Evolutionary conservation across 2,797 vertebrate species (phyloP).

Genomic region (Perodicticus potto): DNA sequence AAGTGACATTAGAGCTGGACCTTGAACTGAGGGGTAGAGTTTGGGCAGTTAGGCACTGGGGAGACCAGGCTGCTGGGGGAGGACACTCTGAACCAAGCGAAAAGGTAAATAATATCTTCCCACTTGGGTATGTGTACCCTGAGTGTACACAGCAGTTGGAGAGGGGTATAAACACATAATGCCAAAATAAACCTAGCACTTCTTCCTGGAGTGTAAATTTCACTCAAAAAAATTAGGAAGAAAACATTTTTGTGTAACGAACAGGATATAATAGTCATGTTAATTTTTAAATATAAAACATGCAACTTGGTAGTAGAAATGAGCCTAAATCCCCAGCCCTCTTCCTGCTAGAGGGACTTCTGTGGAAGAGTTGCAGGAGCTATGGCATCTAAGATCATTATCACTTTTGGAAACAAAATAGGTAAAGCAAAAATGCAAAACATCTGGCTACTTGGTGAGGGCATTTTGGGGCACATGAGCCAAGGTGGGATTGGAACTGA

Average conservation of each 20-base stretch:
- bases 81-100: neutral
- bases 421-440: neutral
- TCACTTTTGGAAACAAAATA: neutral
- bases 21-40: neutral
- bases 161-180: neutral
- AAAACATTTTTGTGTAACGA: neutral
- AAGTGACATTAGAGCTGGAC: neutral
- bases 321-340: neutral
- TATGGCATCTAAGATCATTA: neutral
- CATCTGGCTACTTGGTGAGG: neutral
- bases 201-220: neutral
- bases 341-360: neutral
- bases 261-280: neutral
- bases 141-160: neutral
- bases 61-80: neutral
- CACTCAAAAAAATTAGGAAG: neutral
- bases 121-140: neutral
- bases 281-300: constrained; percentile 29
- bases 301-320: constrained; percentile 14
- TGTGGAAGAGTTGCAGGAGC: neutral
- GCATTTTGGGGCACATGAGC: neutral
- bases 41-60: neutral
- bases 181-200: neutral
- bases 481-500: neutral
- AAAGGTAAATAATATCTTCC: neutral